A percentile compares a stretch with the other conserved stretches of the same genome.
Conservation (phyloP, 2,113 vertebrate species). For the Hoplias malabaricus region DNA sequence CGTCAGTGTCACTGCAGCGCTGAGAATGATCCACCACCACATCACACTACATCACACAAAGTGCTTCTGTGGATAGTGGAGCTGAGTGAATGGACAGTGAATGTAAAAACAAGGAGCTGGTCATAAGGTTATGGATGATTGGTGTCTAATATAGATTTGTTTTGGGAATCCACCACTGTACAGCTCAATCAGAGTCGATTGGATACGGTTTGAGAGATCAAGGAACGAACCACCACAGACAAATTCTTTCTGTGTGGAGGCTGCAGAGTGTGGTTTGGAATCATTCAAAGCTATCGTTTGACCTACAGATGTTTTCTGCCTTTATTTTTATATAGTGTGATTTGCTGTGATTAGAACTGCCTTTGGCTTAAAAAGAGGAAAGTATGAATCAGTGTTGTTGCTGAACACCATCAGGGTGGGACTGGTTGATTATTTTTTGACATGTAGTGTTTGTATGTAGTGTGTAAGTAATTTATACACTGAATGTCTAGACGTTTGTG, state of each 20-base stretch:
- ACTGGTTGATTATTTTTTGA: not conserved
- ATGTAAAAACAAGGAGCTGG: too few relatives aligned
- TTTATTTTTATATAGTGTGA: not conserved
- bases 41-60: too few relatives aligned
- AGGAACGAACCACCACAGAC: conserved; percentile 40
- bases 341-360: not conserved
- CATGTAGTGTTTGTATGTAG: not conserved
- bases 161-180: conserved; percentile 43
- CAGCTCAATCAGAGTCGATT: conserved; percentile 57
- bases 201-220: conserved; percentile 53
- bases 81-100: too few relatives aligned
- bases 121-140: too few relatives aligned
- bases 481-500: too few relatives aligned
- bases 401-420: not conserved
- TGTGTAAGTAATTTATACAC: too few relatives aligned
- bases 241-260: not conserved
- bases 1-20: too few relatives aligned
- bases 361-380: not conserved
- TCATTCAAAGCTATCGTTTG: not conserved
- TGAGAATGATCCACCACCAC: too few relatives aligned
- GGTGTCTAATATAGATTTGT: not conserved
- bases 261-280: not conserved
- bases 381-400: not conserved
- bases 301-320: not conserved
- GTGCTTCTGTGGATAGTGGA: too few relatives aligned